Percentiles rank a stretch among this genome's conserved stretches.
Evolutionary conservation across 23 tunicate species (phyloP).

Genomic region (Phallusia fumigata): DNA sequence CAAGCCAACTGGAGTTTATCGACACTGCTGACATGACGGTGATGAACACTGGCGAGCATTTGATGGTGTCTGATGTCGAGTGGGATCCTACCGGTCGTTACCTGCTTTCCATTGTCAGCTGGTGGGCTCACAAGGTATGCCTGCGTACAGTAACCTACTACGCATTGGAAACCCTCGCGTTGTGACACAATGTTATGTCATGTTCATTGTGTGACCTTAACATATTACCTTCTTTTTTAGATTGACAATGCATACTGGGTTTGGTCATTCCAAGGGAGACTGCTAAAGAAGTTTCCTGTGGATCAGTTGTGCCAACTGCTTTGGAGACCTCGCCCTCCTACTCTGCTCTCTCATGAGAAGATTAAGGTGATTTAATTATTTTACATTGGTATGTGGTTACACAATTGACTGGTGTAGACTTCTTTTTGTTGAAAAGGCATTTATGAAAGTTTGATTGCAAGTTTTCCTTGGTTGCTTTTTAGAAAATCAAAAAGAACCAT

Average conservation of each 20-base stretch:
- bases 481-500: constrained; percentile 78
- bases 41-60: constrained; percentile 94
- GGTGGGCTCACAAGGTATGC: constrained; percentile 88
- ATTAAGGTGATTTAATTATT: constrained; percentile 51
- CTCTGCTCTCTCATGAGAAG: constrained; percentile 54
- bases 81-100: constrained; percentile 99
- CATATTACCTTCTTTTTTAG: no score
- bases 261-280: constrained; percentile 99
- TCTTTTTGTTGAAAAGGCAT: no score
- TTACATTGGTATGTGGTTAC: neutral
- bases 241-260: constrained; percentile 94
- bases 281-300: constrained; percentile 61
- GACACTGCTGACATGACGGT: constrained; percentile 88
- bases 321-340: constrained; percentile 94
- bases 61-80: constrained; percentile 90
- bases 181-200: no score
- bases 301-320: constrained; percentile 81
- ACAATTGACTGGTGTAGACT: neutral
- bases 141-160: no score
- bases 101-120: constrained; percentile 82
- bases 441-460: no score
- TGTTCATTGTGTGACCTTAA: no score
- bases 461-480: constrained; percentile 9
- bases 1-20: constrained; percentile 80
- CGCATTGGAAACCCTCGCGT: no score